These are phyloP conservation scores for Rapana venosa DNA, from an alignment of 2,888 invertebrate genomes.

Conservation along the genomic window DNA sequence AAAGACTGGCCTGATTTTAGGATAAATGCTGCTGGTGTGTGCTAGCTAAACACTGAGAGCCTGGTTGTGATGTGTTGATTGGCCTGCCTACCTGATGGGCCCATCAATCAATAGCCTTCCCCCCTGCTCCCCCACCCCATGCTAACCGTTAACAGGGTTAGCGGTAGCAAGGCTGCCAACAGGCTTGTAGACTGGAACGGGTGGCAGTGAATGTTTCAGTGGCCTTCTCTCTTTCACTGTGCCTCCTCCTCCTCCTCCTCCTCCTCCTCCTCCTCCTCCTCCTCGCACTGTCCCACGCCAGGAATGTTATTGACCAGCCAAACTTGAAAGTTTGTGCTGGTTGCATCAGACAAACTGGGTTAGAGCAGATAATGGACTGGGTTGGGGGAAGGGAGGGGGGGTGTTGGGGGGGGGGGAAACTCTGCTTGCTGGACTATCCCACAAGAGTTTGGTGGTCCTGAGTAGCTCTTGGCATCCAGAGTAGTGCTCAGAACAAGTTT, in stretches of 20 bases:
- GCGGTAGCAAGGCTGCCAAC: too few species aligned
- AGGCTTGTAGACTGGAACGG: too few species aligned
- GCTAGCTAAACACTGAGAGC: not conserved
- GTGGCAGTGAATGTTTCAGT: too few species aligned
- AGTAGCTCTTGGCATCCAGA: too few species aligned
- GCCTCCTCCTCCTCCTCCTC: not conserved
- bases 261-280: not conserved
- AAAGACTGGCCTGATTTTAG: not conserved
- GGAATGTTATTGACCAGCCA: not conserved
- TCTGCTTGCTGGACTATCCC: too few species aligned
- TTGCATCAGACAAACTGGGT: not conserved
- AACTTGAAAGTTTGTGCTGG: conserved; percentile 1
- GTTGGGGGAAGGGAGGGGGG: too few species aligned
- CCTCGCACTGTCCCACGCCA: not conserved
- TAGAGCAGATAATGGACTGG: not conserved
- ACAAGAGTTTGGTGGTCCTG: too few species aligned
- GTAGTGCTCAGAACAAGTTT: too few species aligned
- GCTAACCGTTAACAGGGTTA: too few species aligned
- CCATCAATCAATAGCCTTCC: conserved; percentile 24
- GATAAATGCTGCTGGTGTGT: not conserved
- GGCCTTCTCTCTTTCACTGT: not conserved
- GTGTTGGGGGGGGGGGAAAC: too few species aligned
- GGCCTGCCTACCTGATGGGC: conserved; percentile 25
- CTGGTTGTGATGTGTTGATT: not conserved
- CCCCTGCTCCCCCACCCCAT: not conserved